phyloP scores from a whole-genome alignment of 1,140 invertebrate genomes.

The Drosophila azteca region DNA sequence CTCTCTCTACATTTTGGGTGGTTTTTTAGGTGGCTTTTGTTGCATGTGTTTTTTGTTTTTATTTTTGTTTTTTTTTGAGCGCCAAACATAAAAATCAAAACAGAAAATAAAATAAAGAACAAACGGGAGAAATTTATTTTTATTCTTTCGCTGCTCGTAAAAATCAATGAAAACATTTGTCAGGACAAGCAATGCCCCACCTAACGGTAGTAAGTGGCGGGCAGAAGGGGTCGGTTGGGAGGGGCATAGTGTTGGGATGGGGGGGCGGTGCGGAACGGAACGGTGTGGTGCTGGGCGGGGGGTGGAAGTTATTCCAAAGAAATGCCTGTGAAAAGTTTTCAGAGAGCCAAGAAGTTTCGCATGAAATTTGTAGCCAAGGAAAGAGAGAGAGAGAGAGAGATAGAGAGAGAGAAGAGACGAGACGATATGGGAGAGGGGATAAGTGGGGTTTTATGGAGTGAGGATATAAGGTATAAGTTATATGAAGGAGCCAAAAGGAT shows the following conservation, averaged over 20 bases:
- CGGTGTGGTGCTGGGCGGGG: no score
- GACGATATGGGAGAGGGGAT: no score
- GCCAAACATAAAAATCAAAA: constrained; percentile 18
- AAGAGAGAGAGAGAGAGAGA: not conserved
- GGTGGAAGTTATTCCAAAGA: constrained; percentile 48
- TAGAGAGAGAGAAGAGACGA: no score
- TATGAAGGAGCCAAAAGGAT: no score
- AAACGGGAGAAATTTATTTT: constrained; percentile 70
- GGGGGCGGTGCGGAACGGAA: not conserved
- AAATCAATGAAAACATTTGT: constrained; percentile 77
- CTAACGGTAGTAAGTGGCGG: not conserved
- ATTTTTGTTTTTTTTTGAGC: not conserved
- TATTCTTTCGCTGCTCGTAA: constrained; percentile 74
- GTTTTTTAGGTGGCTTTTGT: no score
- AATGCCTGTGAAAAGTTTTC: constrained; percentile 59
- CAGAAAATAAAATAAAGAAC: constrained; percentile 19
- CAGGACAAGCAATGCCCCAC: constrained; percentile 44
- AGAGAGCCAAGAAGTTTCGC: constrained; percentile 59
- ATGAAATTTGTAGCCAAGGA: constrained; percentile 69
- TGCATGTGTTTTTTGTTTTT: constrained; percentile 10
- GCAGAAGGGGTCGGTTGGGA: no score
- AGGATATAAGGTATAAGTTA: no score
- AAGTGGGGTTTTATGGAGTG: not conserved
- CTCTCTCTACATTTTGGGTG: not conserved
- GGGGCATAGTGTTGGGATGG: constrained; percentile 1